Evolutionary conservation across 2,888 invertebrate species (phyloP).

Genomic region (Dexiosoma caninum): DNA sequence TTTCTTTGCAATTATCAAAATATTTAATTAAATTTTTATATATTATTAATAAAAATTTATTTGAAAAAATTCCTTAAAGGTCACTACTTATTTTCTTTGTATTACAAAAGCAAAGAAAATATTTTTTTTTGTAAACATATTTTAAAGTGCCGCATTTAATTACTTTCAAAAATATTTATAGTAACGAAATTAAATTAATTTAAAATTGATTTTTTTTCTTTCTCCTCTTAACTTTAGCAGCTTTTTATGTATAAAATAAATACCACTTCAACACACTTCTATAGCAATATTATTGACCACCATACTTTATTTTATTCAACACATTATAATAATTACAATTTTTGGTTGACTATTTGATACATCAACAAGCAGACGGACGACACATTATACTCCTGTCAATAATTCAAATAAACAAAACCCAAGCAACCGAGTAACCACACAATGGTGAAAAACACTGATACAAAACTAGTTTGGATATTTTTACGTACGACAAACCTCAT

Average conservation of each 20-base stretch:
- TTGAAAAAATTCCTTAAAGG: too few species aligned
- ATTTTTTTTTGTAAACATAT: too few species aligned
- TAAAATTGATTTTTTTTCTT: neutral
- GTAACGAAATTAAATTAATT: neutral
- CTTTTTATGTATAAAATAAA: neutral
- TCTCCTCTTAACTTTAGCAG: neutral
- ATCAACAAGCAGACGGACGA: neutral
- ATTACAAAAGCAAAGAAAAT: too few species aligned
- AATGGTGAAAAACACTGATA: too few species aligned
- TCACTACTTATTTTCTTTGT: too few species aligned
- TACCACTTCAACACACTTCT: neutral
- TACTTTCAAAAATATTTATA: neutral
- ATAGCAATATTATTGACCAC: neutral
- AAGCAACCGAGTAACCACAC: neutral
- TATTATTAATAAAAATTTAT: too few species aligned
- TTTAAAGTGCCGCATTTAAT: too few species aligned
- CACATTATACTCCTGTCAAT: neutral
- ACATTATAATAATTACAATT: constrained; percentile 48
- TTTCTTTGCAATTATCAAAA: too few species aligned
- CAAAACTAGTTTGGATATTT: too few species aligned
- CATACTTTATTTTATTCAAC: constrained; percentile 32
- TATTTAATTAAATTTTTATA: too few species aligned
- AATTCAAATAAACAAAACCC: neutral
- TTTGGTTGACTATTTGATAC: constrained; percentile 39
- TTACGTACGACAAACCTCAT: too few species aligned